phyloP scores from a whole-genome alignment of 2,113 vertebrate species.

The Peucedramus taeniatus region DNA sequence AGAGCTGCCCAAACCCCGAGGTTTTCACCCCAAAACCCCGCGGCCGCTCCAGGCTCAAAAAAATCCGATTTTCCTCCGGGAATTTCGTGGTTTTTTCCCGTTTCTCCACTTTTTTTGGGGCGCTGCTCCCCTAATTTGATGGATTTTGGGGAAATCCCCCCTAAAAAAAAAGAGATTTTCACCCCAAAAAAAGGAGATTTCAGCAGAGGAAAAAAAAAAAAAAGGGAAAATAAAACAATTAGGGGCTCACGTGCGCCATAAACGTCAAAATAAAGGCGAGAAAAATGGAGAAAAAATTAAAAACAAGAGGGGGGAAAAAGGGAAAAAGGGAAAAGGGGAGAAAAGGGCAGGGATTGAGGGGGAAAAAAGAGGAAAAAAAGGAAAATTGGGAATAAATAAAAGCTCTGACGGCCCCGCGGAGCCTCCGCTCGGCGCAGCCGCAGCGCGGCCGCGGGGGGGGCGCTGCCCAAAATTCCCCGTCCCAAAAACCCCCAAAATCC shows the following conservation, averaged over 20 bases:
- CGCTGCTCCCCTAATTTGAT: not conserved
- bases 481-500: not conserved
- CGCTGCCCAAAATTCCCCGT: too few species aligned
- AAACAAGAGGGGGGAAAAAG: not conserved
- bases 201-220: not conserved
- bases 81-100: fast-evolving
- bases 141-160: not conserved
- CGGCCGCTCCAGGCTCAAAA: not conserved
- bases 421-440: not conserved
- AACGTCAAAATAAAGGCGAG: not conserved
- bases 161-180: not conserved
- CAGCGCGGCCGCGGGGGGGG: too few species aligned
- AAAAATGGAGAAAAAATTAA: not conserved
- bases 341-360: not conserved
- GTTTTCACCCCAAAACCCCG: not conserved
- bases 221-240: not conserved
- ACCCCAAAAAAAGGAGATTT: not conserved
- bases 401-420: not conserved
- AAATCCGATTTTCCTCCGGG: not conserved
- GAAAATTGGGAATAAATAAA: not conserved
- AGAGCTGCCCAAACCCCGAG: not conserved
- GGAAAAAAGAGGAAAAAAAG: not conserved
- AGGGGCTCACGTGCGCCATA: not conserved
- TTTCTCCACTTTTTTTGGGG: fast-evolving
- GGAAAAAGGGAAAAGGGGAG: not conserved